phyloP scores from a whole-genome alignment of 2,113 vertebrate genomes.

The Cinclus mexicanus region DNA sequence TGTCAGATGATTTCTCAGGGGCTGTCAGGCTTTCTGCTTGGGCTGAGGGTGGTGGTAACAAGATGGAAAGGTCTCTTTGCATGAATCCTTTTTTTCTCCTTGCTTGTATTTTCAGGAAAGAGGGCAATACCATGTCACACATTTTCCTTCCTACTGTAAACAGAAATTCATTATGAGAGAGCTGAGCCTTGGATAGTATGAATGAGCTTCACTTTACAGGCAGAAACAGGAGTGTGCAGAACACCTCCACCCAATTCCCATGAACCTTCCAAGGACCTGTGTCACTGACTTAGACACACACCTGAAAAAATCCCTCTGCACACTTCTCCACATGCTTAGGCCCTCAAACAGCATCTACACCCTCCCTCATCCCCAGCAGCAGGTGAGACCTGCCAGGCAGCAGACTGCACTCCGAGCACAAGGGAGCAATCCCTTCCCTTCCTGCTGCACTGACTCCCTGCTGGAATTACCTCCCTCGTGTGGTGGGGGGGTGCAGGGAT shows the following conservation, averaged over 20 bases:
- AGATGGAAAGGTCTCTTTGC: neutral
- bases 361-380: neutral
- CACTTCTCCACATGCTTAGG: neutral
- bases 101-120: neutral
- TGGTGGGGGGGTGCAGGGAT: neutral
- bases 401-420: neutral
- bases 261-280: neutral
- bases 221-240: neutral
- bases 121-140: neutral
- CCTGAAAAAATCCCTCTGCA: neutral
- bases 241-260: rapidly evolving
- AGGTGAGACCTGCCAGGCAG: neutral
- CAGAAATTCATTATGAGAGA: neutral
- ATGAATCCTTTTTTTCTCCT: neutral
- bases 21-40: neutral
- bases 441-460: rapidly evolving
- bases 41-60: neutral
- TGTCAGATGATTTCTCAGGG: neutral
- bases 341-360: neutral
- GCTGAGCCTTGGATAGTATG: neutral
- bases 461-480: neutral
- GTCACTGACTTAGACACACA: neutral
- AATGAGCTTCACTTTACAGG: neutral
- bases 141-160: neutral
- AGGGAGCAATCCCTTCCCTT: rapidly evolving